Evolutionary conservation across 2,797 vertebrate genomes (phyloP).

Genomic region (Enteromius afrohamiltoni): DNA sequence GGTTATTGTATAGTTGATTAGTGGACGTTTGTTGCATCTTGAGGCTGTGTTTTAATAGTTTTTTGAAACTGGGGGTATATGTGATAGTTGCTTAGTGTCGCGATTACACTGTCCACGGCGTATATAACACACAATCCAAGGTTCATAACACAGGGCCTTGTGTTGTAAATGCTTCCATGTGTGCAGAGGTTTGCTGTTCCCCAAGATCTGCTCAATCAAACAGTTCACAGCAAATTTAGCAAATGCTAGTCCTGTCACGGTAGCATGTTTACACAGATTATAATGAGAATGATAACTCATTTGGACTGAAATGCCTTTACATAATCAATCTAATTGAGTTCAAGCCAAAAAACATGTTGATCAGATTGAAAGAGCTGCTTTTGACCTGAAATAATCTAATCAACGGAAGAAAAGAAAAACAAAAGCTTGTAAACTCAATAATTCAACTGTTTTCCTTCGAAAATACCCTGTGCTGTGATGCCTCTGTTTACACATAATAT

Average conservation of each 20-base stretch:
- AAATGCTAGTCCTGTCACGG: constrained; percentile 10
- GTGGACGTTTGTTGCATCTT: no score
- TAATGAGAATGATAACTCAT: not conserved
- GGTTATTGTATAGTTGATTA: no score
- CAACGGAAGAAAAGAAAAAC: not conserved
- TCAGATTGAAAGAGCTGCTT: not conserved
- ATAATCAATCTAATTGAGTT: not conserved
- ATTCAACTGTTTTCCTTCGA: not conserved
- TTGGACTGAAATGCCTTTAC: not conserved
- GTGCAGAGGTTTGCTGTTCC: not conserved
- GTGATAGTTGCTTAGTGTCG: not conserved
- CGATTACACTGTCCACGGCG: not conserved
- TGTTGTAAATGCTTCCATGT: constrained; percentile 19
- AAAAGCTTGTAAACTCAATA: not conserved
- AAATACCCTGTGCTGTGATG: not conserved
- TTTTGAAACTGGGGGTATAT: no score
- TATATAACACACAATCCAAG: not conserved
- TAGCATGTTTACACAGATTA: not conserved
- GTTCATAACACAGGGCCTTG: not conserved
- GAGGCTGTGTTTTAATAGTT: no score
- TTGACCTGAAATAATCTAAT: not conserved
- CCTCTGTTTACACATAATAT: not conserved
- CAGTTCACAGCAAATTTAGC: constrained; percentile 4
- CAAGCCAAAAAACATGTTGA: not conserved
- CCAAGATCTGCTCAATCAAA: constrained; percentile 3